Percentiles rank a stretch among this genome's conserved stretches.
These are phyloP conservation scores for Tamandua tetradactyla DNA, from an alignment of 2,797 vertebrate genomes.

Conservation along the genomic window DNA sequence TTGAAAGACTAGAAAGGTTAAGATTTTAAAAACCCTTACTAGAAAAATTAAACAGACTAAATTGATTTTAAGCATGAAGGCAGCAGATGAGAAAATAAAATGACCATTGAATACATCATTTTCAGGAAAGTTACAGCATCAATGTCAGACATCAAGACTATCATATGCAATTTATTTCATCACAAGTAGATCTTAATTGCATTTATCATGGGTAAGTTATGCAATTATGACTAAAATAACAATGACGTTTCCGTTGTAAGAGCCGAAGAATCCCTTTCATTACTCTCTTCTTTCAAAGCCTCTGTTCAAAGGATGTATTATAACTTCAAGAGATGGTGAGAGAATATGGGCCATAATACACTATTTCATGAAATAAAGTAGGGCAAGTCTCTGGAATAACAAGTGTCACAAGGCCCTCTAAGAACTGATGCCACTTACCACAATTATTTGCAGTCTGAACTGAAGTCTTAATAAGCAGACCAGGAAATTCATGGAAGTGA, in stretches of 20 bases:
- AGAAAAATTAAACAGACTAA: constrained; percentile 11
- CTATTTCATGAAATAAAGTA: constrained; percentile 58
- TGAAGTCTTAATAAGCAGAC: constrained; percentile 62
- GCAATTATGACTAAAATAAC: constrained; percentile 48
- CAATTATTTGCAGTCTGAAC: constrained; percentile 49
- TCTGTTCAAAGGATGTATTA: neutral
- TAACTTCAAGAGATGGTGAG: constrained; percentile 5
- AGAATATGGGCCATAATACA: constrained; percentile 20
- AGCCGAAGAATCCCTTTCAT: neutral
- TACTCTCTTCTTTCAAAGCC: constrained; percentile 47
- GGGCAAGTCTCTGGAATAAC: constrained; percentile 44
- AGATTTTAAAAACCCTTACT: neutral
- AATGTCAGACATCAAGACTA: neutral
- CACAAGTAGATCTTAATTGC: neutral
- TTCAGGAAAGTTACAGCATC: neutral
- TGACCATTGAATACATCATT: neutral
- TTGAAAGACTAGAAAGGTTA: neutral
- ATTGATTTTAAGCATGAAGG: constrained; percentile 33
- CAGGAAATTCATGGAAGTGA: constrained; percentile 35
- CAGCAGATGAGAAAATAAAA: constrained; percentile 49
- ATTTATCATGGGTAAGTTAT: neutral
- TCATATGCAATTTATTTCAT: neutral
- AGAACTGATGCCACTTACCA: constrained; percentile 56
- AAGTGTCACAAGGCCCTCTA: constrained; percentile 18
- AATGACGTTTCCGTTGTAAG: constrained; percentile 1